These are phyloP conservation scores for Carlito syrichta DNA, from an alignment of 2,113 vertebrate species.

Conservation along the genomic window DNA sequence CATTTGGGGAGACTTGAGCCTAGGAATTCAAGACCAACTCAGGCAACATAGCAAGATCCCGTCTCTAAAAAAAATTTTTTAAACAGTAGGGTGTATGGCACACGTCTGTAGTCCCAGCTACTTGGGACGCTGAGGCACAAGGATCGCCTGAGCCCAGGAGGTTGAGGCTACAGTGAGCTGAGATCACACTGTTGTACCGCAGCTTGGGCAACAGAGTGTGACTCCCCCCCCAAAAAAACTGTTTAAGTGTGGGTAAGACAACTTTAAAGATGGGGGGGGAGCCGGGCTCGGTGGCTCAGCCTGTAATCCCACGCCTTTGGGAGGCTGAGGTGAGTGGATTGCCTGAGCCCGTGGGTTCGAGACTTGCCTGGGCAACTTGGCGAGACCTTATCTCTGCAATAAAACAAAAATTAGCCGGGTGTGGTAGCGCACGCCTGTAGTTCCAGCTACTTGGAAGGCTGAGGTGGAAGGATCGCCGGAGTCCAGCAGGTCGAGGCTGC, in stretches of 20 bases:
- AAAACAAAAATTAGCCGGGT: background rate
- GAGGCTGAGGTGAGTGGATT: background rate
- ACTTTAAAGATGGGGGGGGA: background rate
- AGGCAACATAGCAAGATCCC: too few species aligned
- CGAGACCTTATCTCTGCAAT: background rate
- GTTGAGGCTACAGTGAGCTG: too few species aligned
- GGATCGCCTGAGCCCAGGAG: too few species aligned
- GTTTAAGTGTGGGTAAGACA: fast-evolving
- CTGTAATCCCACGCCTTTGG: background rate
- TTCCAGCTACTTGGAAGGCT: background rate
- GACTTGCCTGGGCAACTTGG: background rate
- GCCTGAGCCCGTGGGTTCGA: background rate
- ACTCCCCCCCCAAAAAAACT: too few species aligned
- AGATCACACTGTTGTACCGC: too few species aligned
- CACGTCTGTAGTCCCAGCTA: too few species aligned
- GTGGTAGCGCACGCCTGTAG: background rate
- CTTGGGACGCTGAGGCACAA: too few species aligned
- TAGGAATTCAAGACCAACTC: too few species aligned
- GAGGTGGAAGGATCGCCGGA: background rate
- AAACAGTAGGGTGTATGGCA: too few species aligned
- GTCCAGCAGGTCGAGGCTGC: background rate
- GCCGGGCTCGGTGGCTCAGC: background rate
- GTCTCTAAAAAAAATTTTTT: too few species aligned
- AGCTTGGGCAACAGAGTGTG: too few species aligned
- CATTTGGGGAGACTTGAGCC: too few species aligned